Evolutionary conservation across 2,113 vertebrate genomes (phyloP).

Genomic region (Poeciliopsis prolifica): DNA sequence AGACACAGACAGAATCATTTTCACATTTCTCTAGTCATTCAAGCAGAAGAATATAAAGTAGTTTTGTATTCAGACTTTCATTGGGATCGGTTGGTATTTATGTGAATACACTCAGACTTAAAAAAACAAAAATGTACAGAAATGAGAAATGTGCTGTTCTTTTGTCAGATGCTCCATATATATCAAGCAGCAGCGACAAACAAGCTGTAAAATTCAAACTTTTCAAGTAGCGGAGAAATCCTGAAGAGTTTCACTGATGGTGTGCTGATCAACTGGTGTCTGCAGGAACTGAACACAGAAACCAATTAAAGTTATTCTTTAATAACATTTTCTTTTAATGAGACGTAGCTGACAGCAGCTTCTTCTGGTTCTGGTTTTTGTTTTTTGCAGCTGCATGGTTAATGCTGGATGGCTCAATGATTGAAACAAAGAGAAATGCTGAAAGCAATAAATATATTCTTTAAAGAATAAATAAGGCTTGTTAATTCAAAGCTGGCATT

Average conservation of each 20-base stretch:
- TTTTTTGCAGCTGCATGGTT: background rate
- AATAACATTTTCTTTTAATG: background rate
- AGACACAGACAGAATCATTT: conserved; percentile 14
- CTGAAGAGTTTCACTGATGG: conserved; percentile 24
- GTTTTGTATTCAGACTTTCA: conserved; percentile 19
- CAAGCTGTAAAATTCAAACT: conserved; percentile 9
- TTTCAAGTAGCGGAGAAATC: conserved; percentile 1
- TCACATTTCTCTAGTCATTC: conserved; percentile 32
- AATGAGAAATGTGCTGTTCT: background rate
- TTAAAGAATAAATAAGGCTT: too few species aligned
- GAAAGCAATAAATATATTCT: too few species aligned
- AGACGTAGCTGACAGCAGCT: background rate
- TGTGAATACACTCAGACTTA: conserved; percentile 42
- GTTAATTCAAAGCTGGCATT: too few species aligned
- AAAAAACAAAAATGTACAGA: background rate
- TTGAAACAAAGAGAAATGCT: too few species aligned
- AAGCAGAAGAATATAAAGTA: conserved; percentile 4
- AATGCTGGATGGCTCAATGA: too few species aligned
- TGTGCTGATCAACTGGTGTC: background rate
- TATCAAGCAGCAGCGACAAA: conserved; percentile 38
- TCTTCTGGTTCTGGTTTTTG: background rate
- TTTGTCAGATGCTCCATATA: conserved; percentile 32
- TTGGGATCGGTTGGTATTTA: conserved; percentile 29
- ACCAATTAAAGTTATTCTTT: background rate
- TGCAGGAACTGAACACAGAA: background rate